Percentiles rank a stretch among this genome's conserved stretches.
Evolutionary conservation across 92 coral and sea anemone genomes (phyloP).

Genomic region (Nematostella vectensis): DNA sequence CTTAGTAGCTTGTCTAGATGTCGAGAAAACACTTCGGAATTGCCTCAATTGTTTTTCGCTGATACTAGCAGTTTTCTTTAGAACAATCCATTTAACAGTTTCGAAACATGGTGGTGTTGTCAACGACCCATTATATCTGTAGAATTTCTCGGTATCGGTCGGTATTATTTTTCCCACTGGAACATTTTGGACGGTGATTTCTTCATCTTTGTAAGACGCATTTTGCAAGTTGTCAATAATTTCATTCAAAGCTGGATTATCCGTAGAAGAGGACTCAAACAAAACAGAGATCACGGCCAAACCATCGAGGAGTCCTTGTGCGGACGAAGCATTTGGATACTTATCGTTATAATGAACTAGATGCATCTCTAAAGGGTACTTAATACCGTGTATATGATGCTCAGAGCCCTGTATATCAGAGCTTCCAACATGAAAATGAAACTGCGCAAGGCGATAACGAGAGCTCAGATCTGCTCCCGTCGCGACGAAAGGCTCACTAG

Average conservation of each 20-base stretch:
- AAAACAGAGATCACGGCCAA: constrained; percentile 50
- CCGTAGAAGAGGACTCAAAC: constrained; percentile 19
- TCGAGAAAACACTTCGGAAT: constrained; percentile 35
- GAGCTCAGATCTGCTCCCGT: constrained; percentile 54
- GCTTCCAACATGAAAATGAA: constrained; percentile 86
- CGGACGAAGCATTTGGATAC: constrained; percentile 24
- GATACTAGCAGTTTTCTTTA: constrained; percentile 47
- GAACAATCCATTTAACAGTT: constrained; percentile 84
- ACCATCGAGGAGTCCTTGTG: constrained; percentile 40
- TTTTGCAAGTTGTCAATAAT: constrained; percentile 32
- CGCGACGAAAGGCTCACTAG: constrained; percentile 25
- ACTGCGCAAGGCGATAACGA: constrained; percentile 29
- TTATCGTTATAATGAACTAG: constrained; percentile 60
- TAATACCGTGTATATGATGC: constrained; percentile 55
- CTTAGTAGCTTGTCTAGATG: constrained; percentile 24
- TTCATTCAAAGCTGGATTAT: constrained; percentile 32
- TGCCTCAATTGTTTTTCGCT: constrained; percentile 39
- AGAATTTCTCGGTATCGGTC: constrained; percentile 28
- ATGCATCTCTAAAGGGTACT: constrained; percentile 77
- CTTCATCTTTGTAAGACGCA: constrained; percentile 22
- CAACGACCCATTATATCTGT: constrained; percentile 81
- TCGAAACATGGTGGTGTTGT: constrained; percentile 84
- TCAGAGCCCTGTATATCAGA: constrained; percentile 65
- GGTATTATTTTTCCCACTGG: constrained; percentile 48
- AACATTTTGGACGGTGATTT: constrained; percentile 13